Percentiles rank a stretch among this genome's conserved stretches.
These are phyloP conservation scores for Cephus cinctus DNA, from an alignment of 1,140 invertebrate genomes.

Conservation along the genomic window DNA sequence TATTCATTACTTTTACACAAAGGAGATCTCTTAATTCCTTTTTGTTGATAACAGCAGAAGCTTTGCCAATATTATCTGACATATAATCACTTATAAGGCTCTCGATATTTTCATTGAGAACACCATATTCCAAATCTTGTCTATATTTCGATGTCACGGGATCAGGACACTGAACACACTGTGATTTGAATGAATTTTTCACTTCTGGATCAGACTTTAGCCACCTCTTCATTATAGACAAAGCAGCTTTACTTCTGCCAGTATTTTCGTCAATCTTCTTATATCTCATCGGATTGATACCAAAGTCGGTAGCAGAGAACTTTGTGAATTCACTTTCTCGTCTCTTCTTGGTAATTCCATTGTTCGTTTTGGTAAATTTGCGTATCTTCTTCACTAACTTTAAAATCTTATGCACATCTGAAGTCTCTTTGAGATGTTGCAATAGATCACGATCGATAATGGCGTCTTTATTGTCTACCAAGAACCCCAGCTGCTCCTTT, in stretches of 20 bases:
- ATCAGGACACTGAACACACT: slow-evolving; percentile 63
- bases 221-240: slow-evolving; percentile 67
- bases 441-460: slow-evolving; percentile 63
- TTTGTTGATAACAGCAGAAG: slow-evolving; percentile 31
- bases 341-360: slow-evolving; percentile 48
- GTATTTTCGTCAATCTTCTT: slow-evolving; percentile 19
- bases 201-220: slow-evolving; percentile 58
- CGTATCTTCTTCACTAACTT: slow-evolving; percentile 57
- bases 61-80: slow-evolving; percentile 47
- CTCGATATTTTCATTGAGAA: slow-evolving; percentile 79
- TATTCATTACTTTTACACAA: slow-evolving; percentile 73
- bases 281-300: slow-evolving; percentile 33
- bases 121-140: slow-evolving; percentile 75
- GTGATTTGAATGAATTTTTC: slow-evolving; percentile 53
- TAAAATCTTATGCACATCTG: slow-evolving; percentile 48
- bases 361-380: slow-evolving; percentile 65
- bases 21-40: slow-evolving; percentile 70
- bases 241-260: slow-evolving; percentile 48
- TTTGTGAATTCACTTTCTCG: slow-evolving; percentile 39
- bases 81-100: slow-evolving; percentile 68
- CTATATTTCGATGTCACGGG: slow-evolving; percentile 70
- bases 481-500: slow-evolving; percentile 75
- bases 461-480: slow-evolving; percentile 74
- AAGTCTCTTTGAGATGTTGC: slow-evolving; percentile 59
- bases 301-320: slow-evolving; percentile 37